Conservation (phyloP, 1,140 invertebrate genomes). For the Temnothorax longispinosus region DNA sequence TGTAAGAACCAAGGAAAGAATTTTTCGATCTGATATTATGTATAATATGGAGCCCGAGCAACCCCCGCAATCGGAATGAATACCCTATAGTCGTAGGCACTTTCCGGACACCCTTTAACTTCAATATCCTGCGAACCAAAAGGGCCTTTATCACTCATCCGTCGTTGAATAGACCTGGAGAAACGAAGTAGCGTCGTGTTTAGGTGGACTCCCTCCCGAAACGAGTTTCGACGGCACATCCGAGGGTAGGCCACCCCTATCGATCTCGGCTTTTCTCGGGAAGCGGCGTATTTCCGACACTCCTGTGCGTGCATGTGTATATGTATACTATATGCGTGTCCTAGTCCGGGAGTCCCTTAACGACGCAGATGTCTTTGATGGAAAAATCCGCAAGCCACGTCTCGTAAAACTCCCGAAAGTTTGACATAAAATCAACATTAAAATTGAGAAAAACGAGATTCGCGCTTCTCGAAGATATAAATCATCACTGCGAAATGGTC, state of each 20-base stretch:
- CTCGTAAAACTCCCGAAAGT: not conserved
- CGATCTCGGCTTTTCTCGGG: slow-evolving; percentile 12
- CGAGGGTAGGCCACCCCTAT: slow-evolving; percentile 38
- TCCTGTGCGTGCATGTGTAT: not conserved
- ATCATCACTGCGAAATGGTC: not conserved
- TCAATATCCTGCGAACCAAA: slow-evolving; percentile 20
- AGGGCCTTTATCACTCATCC: not conserved
- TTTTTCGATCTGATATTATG: not conserved
- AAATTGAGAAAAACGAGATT: not conserved
- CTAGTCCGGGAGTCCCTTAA: not conserved
- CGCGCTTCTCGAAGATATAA: not conserved
- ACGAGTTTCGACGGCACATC: slow-evolving; percentile 15
- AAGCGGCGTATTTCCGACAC: slow-evolving; percentile 7
- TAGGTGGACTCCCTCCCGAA: slow-evolving; percentile 20
- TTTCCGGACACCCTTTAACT: not conserved
- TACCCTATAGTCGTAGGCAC: not conserved
- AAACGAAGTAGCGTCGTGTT: not conserved
- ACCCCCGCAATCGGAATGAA: not conserved
- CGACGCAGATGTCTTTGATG: not conserved
- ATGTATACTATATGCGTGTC: not conserved
- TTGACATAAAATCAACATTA: not conserved
- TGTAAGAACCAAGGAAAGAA: not conserved
- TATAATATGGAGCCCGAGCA: not conserved
- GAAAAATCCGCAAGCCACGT: not conserved
- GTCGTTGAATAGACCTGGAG: slow-evolving; percentile 3